Base-by-base conservation (phyloP, 2,113 vertebrate genomes). In the Neofelis nebulosa region DNA sequence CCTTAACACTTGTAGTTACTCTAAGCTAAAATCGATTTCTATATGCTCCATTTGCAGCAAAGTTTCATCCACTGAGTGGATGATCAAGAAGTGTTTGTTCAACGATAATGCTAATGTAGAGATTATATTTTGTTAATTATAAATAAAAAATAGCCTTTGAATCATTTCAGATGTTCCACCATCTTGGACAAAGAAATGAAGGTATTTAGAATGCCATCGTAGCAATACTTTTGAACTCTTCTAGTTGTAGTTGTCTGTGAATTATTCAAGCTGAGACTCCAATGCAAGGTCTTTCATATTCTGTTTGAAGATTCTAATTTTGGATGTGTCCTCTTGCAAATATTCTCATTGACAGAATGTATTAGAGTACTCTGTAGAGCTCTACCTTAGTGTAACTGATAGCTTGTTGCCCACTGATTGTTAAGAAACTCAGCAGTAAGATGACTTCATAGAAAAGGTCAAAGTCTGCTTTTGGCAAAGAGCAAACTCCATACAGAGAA, bases 381-480 rank as follows among this genome's bases (percentile, higher is more conserved):
- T 95, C 93, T 81, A 85, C 80, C 9, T 27, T 90, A 79, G 69
- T 73, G 9, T 45, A 97, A 97, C 52, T 93, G 83, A 86, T 82
- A 96, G 91, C 83, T 91, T 80, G 33, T 55, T 0, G 0, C 63
- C 65, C 48, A 89, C 10, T 33, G 66, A 87, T 88, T 95, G 91
- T 97, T 92, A 98, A 91, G 33, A 33, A 97, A 90, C 57, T 96
- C 48, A 74, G 18, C 12, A 45, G 45, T 74, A 92, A 90, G 63
- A 89, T 29, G 57, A 95, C 68, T 92, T 91, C 55, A 92, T 6
- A 87, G 16, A 89, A 97, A 98, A 98, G 83, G 71, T 96, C 84
- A 98, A 87, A 98, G 69, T 0, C 9, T 5, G 89, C 71, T 95
- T 94, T 91, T 57, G 52, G 89, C 15, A 19, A 98, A 98, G 61